Evolutionary conservation across 2,797 vertebrate genomes (phyloP).

Genomic region (Cryptoprocta ferox): DNA sequence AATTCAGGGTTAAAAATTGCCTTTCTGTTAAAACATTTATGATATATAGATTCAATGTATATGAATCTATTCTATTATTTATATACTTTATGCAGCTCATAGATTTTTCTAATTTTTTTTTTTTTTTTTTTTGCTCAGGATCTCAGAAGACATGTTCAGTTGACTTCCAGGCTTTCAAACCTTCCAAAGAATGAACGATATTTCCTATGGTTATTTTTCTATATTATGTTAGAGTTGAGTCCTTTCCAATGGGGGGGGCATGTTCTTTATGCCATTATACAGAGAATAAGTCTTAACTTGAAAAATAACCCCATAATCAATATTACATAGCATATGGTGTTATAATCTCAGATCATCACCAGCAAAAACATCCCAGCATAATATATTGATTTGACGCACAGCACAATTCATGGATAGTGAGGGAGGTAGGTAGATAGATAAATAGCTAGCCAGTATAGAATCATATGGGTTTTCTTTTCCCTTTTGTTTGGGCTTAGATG

Average conservation of each 20-base stretch:
- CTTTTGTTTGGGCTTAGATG: not conserved
- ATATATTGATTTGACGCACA: not conserved
- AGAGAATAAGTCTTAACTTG: not conserved
- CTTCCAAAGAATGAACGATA: not conserved
- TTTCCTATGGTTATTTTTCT: not conserved
- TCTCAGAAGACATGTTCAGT: not conserved
- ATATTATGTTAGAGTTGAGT: not conserved
- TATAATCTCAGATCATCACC: not conserved
- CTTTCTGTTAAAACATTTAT: conserved; percentile 69
- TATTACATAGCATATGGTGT: not conserved
- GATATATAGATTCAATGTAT: conserved; percentile 59
- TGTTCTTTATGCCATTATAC: not conserved
- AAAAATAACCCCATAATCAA: not conserved
- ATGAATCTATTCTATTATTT: conserved; percentile 54
- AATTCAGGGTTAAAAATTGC: conserved; percentile 26
- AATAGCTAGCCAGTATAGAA: not conserved
- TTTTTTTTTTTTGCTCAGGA: not conserved
- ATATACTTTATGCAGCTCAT: not conserved
- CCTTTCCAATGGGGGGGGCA: not conserved
- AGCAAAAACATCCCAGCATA: not conserved
- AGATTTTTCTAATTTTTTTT: not conserved
- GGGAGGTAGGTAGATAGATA: not conserved
- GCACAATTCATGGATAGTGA: not conserved
- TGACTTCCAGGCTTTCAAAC: not conserved
- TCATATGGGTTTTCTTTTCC: not conserved